Evolutionary conservation across 2,797 vertebrate species (phyloP).

Genomic region (Ambastaia sidthimunki): DNA sequence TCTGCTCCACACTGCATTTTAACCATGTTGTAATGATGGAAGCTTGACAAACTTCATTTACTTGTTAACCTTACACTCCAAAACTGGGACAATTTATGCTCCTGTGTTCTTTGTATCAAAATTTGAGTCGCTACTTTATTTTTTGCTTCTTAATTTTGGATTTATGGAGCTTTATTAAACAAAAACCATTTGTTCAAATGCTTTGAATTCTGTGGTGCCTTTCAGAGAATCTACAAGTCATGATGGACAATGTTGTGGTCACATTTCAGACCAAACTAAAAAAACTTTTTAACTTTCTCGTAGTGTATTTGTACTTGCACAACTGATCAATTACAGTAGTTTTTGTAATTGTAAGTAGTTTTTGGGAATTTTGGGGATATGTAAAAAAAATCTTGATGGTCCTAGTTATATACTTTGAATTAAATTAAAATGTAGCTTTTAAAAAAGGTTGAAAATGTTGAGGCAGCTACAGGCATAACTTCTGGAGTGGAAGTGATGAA

Average conservation of each 20-base stretch:
- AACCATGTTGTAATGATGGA: conserved; percentile 85
- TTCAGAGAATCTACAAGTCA: conserved; percentile 62
- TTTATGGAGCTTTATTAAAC: conserved; percentile 99
- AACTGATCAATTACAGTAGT: too few relatives aligned
- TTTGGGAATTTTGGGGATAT: too few relatives aligned
- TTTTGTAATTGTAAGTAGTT: too few relatives aligned
- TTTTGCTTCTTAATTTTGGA: conserved; percentile 89
- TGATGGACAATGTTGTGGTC: background rate
- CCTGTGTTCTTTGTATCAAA: conserved; percentile 95
- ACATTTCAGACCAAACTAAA: background rate
- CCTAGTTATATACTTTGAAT: too few relatives aligned
- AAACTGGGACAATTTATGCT: conserved; percentile 89
- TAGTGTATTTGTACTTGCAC: too few relatives aligned
- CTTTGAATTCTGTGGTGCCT: conserved; percentile 85
- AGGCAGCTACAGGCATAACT: too few relatives aligned
- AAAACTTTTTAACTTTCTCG: too few relatives aligned
- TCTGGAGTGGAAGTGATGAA: too few relatives aligned
- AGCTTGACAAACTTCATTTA: conserved; percentile 62
- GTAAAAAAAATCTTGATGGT: too few relatives aligned
- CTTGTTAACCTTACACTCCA: conserved; percentile 55
- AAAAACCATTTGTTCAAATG: conserved; percentile 91
- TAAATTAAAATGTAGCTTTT: too few relatives aligned
- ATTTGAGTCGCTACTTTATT: conserved; percentile 60
- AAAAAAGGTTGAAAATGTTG: too few relatives aligned
- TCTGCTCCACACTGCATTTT: conserved; percentile 83